These are phyloP conservation scores for Rotaria sp. DNA, from an alignment of 2,888 invertebrate genomes.

Conservation along the genomic window DNA sequence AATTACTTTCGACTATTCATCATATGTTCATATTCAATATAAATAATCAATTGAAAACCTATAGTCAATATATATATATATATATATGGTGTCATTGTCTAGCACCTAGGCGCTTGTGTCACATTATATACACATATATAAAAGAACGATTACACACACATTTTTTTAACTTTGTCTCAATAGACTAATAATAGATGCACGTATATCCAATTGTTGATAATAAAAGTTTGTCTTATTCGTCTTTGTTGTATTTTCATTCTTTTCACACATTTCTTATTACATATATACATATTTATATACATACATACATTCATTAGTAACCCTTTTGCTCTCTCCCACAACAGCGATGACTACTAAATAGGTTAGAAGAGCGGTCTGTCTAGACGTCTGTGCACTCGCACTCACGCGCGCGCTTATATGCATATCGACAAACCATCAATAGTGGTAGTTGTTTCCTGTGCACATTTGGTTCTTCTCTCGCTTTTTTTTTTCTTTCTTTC, in stretches of 20 bases:
- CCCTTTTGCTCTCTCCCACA: background rate
- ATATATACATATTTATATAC: background rate
- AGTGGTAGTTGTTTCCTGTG: background rate
- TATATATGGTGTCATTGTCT: background rate
- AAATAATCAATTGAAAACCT: background rate
- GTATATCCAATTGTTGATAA: constrained; percentile 13
- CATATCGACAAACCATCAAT: background rate
- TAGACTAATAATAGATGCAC: background rate
- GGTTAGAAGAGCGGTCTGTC: constrained; percentile 19
- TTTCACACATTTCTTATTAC: background rate
- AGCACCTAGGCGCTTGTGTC: background rate
- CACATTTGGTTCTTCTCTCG: background rate
- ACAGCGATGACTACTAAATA: background rate
- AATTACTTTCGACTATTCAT: background rate
- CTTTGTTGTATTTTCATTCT: background rate
- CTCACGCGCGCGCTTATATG: background rate
- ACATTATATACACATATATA: background rate
- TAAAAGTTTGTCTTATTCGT: constrained; percentile 15
- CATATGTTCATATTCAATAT: background rate
- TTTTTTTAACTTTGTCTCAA: background rate
- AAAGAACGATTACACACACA: background rate
- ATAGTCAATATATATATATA: background rate
- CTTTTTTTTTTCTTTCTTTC: background rate
- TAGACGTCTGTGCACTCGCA: constrained; percentile 12
- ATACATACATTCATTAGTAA: background rate